A percentile compares a stretch with the other conserved stretches of the same genome.
These are phyloP conservation scores for Pangasius krempfi DNA, from an alignment of 2,797 vertebrate genomes.

Conservation along the genomic window DNA sequence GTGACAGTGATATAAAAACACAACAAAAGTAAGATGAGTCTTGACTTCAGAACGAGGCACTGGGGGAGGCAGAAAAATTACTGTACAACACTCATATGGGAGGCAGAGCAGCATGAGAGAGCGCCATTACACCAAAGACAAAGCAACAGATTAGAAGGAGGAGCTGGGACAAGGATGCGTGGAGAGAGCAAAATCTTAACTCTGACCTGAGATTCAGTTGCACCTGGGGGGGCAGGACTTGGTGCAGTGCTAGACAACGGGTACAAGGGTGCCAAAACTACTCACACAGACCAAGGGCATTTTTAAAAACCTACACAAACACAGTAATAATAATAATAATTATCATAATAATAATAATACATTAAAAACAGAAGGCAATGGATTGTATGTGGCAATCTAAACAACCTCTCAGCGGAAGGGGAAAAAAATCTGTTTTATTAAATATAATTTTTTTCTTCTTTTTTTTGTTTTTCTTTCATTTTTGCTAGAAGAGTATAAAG, in stretches of 20 bases:
- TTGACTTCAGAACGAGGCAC: conserved; percentile 65
- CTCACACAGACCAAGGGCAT: conserved; percentile 73
- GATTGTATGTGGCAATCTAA: conserved; percentile 85
- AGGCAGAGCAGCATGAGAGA: conserved; percentile 36
- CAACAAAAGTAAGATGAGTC: conserved; percentile 45
- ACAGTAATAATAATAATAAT: conserved; percentile 66
- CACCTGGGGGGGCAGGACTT: conserved; percentile 67
- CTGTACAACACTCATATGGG: conserved; percentile 50
- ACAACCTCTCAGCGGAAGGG: conserved; percentile 75
- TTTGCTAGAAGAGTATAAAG: conserved; percentile 81
- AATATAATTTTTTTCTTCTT: conserved; percentile 48
- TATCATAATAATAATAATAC: conserved; percentile 67
- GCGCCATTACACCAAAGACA: conserved; percentile 9
- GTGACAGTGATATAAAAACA: conserved; percentile 58
- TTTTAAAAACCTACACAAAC: conserved; percentile 56
- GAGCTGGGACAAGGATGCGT: conserved; percentile 65
- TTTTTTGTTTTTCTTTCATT: conserved; percentile 45
- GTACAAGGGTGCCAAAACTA: conserved; percentile 73
- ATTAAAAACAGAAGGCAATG: conserved; percentile 82
- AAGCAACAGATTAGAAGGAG: conserved; percentile 30
- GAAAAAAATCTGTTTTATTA: conserved; percentile 51
- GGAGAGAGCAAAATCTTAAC: conserved; percentile 75
- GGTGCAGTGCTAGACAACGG: conserved; percentile 72
- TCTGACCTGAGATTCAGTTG: conserved; percentile 81
- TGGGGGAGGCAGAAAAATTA: conserved; percentile 37